These are phyloP conservation scores for Liodrosophila aerea DNA, from an alignment of 2,888 invertebrate genomes.

Conservation along the genomic window DNA sequence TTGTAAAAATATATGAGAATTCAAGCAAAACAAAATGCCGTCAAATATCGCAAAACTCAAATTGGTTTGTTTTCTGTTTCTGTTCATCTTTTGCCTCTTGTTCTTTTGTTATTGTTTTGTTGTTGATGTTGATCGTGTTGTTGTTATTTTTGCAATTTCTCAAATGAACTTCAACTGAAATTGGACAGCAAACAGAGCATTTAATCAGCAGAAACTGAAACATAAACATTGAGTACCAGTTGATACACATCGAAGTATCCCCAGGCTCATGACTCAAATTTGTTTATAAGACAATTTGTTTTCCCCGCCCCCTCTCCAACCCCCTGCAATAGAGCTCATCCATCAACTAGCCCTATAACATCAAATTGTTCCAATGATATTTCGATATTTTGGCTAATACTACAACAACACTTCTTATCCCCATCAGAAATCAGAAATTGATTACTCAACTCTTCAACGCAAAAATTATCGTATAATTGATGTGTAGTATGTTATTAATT, in stretches of 20 bases:
- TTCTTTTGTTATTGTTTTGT: not conserved
- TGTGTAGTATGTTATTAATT: no score
- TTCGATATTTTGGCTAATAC: no score
- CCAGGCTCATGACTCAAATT: constrained; percentile 7
- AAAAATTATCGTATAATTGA: constrained; percentile 1
- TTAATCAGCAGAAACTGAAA: constrained; percentile 40
- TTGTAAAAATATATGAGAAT: constrained; percentile 29
- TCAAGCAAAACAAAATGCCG: constrained; percentile 39
- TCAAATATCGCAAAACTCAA: constrained; percentile 37
- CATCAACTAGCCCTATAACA: no score
- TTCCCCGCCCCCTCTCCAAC: no score
- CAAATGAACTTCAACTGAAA: constrained; percentile 37
- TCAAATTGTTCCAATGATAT: no score
- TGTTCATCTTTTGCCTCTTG: not conserved
- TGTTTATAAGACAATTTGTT: constrained; percentile 14
- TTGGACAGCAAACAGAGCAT: constrained; percentile 30
- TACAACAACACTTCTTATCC: constrained; percentile 6
- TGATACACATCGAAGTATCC: not conserved
- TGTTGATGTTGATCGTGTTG: constrained; percentile 14
- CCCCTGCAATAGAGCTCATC: no score
- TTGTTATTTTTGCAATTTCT: constrained; percentile 27
- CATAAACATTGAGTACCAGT: constrained; percentile 15
- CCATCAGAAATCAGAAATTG: not conserved
- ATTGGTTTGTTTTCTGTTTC: constrained; percentile 29
- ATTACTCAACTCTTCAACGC: constrained; percentile 2